Base-by-base conservation (phyloP, 2,113 vertebrate species). In the Herpailurus yagouaroundi region DNA sequence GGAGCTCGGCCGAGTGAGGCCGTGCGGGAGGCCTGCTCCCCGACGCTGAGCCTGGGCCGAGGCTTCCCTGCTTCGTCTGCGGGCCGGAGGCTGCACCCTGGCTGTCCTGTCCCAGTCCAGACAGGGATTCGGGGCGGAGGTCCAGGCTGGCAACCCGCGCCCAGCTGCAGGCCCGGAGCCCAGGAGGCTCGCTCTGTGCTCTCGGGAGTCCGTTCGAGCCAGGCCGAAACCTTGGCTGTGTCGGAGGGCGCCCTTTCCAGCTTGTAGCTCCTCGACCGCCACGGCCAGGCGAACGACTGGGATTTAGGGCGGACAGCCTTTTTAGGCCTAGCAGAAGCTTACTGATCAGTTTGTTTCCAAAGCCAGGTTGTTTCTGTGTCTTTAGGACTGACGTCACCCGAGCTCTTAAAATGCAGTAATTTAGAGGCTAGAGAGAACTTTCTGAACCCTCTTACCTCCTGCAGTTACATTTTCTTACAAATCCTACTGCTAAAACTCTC, bases 221-320 rank as follows among this genome's bases (percentile, higher is more conserved):
- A 21, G 57, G 52, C 71, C 23, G 18, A 1, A 81, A 45, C 93
- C 91, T 73, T 1, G 41, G 41, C 74, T 38, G 12, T 16, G 71
- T 15, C 19, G 0, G 5, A 4, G 23, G 33, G 64, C 31, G 36
- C 41, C 94, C 66, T 36, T n/a, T 31, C 33, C 0, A 48, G 29
- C 29, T 0, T 10, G n/a, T 12, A 4, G 79, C 66, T 52, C 38
- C 36, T 3, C 0, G 3, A 23, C 12, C 4, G 38, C 57, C 71
- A 4, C 27, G 80, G 80, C 81, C 33, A 3, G 25, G 64, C 63
- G 0, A 10, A 5, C 7, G 13, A 0, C 16, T 19, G 4, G 45
- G 66, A 36, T 36, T 57, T 48, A 31, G 74, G 76, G 36, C 14
- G 7, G 33, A 21, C 29, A 4, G 38, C 48, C 15, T 74, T 31